Percentiles rank a stretch among this genome's conserved stretches.
phyloP scores from a whole-genome alignment of 2,888 invertebrate species.

The Tenthredo amoena region DNA sequence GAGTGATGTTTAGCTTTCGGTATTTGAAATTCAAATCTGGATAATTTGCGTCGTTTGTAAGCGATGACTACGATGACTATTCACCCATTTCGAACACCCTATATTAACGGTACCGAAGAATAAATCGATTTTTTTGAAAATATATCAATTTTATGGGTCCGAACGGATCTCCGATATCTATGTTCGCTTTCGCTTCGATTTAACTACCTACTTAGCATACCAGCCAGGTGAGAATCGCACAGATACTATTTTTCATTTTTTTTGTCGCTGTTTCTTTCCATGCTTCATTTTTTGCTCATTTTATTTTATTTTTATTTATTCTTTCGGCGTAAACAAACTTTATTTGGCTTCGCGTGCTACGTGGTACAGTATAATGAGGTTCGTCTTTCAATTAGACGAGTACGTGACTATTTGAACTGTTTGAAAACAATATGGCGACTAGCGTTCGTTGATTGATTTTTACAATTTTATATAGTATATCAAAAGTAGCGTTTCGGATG shows the following conservation, averaged over 20 bases:
- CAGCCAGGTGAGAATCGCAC: neutral
- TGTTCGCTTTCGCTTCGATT: neutral
- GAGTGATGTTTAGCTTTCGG: slow-evolving; percentile 43
- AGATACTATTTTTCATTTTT: neutral
- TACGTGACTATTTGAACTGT: slow-evolving; percentile 12
- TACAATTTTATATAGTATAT: slow-evolving; percentile 17
- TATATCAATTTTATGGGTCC: neutral
- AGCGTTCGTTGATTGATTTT: slow-evolving; percentile 34
- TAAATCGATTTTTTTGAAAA: neutral
- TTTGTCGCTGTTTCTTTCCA: neutral
- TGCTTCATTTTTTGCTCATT: neutral
- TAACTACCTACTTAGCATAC: neutral
- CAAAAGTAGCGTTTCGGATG: slow-evolving; percentile 23
- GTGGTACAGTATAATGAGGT: slow-evolving; percentile 35
- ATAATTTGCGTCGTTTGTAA: slow-evolving; percentile 41
- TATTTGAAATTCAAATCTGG: slow-evolving; percentile 45
- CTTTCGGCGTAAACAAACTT: slow-evolving; percentile 27
- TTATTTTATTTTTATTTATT: neutral
- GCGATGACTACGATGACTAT: neutral
- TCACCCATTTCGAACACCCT: slow-evolving; percentile 30
- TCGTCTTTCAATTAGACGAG: neutral
- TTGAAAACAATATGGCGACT: slow-evolving; percentile 47
- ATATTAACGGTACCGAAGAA: slow-evolving; percentile 6
- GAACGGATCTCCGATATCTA: neutral
- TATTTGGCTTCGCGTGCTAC: slow-evolving; percentile 36